A percentile compares a stretch with the other conserved stretches of the same genome.
Evolutionary conservation across 1,140 invertebrate genomes (phyloP).

Genomic region (Pachyrhynchus sulphureomaculatus): DNA sequence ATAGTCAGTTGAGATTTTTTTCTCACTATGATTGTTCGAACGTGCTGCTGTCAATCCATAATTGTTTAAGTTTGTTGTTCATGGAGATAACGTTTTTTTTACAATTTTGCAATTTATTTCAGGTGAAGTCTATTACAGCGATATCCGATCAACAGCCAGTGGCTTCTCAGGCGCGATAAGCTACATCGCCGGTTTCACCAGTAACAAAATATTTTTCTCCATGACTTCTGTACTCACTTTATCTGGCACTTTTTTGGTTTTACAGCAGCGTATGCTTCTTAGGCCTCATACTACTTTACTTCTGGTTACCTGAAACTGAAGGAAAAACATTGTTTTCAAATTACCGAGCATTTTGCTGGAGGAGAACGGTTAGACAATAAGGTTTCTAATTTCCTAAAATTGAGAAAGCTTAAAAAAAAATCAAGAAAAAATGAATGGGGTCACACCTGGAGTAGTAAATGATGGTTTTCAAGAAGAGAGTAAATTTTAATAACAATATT

Average conservation of each 20-base stretch:
- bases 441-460: not conserved
- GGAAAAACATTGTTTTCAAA: constrained; percentile 75
- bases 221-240: constrained; percentile 63
- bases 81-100: constrained; percentile 76
- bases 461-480: not conserved
- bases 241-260: constrained; percentile 68
- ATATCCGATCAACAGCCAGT: constrained; percentile 66
- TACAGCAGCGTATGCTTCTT: constrained; percentile 64
- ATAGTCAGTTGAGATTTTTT: too few species aligned
- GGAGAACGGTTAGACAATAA: too few species aligned
- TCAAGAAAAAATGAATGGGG: not conserved
- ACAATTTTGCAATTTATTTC: constrained; percentile 62
- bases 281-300: constrained; percentile 60
- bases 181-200: constrained; percentile 70
- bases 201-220: constrained; percentile 70
- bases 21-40: too few species aligned
- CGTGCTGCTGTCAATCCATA: constrained; percentile 58
- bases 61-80: constrained; percentile 74
- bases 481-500: not conserved
- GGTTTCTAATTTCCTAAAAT: too few species aligned
- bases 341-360: constrained; percentile 55
- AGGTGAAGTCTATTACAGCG: constrained; percentile 65
- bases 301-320: constrained; percentile 77
- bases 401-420: constrained; percentile 40
- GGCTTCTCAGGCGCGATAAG: constrained; percentile 68